Conservation (phyloP, 2,113 vertebrate genomes). For the Oceanodroma tethys region DNA sequence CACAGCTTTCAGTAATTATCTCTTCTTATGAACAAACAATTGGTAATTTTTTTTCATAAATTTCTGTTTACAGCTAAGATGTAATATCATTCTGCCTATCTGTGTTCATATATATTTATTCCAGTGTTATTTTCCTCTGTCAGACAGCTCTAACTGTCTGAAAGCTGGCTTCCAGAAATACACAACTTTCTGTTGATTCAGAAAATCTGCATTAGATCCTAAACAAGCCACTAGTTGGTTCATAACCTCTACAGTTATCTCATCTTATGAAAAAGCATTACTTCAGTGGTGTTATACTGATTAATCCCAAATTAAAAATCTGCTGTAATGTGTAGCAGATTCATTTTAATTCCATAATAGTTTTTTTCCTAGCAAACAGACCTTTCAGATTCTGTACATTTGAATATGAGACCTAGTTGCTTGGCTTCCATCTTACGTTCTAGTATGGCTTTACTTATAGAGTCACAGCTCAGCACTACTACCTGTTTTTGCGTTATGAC, state of each 20-base stretch:
- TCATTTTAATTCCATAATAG: neutral
- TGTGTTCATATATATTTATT: neutral
- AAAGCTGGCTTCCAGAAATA: neutral
- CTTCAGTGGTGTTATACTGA: neutral
- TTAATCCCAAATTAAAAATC: neutral
- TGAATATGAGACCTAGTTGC: neutral
- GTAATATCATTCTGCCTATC: neutral
- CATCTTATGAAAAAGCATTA: neutral
- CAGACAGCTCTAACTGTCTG: neutral
- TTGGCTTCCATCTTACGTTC: neutral
- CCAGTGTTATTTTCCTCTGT: neutral
- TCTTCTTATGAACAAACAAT: conserved; percentile 83
- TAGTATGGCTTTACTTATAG: neutral
- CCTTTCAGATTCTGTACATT: neutral
- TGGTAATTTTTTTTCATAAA: conserved; percentile 74
- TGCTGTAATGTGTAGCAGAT: neutral
- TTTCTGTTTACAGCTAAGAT: neutral
- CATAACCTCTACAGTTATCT: neutral
- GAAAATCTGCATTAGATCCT: neutral
- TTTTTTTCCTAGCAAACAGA: neutral
- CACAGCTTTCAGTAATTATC: conserved; percentile 75
- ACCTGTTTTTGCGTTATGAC: neutral
- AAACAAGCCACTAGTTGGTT: neutral
- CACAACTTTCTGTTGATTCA: neutral
- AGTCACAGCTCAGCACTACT: neutral